phyloP scores from a whole-genome alignment of 2,113 vertebrate genomes.

The Anhinga anhinga region DNA sequence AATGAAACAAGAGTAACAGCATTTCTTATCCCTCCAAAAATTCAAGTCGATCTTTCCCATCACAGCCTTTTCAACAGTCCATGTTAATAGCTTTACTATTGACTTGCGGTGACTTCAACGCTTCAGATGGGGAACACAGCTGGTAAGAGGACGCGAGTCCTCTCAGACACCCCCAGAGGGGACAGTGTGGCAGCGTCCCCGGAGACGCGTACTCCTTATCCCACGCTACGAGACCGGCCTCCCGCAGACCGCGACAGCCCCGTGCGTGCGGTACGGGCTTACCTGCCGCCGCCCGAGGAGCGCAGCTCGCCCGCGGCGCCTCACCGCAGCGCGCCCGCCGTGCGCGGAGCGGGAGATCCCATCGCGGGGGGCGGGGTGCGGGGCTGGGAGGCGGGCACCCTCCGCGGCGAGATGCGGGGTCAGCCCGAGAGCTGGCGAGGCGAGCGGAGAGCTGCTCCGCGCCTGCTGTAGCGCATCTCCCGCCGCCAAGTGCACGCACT shows the following conservation, averaged over 20 bases:
- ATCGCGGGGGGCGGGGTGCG: not conserved
- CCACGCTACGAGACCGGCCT: not conserved
- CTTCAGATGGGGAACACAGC: not conserved
- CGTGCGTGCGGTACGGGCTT: too few relatives aligned
- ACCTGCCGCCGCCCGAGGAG: slow-evolving; percentile 57
- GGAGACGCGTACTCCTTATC: fast-evolving
- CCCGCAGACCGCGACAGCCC: not conserved
- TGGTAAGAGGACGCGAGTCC: not conserved
- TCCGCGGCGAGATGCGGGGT: too few relatives aligned
- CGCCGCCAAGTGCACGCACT: not conserved
- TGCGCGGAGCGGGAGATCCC: not conserved
- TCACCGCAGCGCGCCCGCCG: not conserved
- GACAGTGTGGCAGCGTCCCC: fast-evolving
- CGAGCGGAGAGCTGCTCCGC: not conserved
- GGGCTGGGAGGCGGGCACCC: not conserved
- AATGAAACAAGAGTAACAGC: not conserved
- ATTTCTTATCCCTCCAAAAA: not conserved
- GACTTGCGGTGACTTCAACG: not conserved
- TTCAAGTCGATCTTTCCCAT: not conserved
- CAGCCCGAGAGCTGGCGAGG: not conserved
- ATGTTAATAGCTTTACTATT: slow-evolving; percentile 76
- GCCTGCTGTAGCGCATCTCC: not conserved
- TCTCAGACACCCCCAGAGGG: not conserved
- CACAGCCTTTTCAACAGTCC: slow-evolving; percentile 62
- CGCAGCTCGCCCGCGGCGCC: not conserved